These are phyloP conservation scores for Pygoscelis adeliae DNA, from an alignment of 2,113 vertebrate genomes.

Conservation along the genomic window DNA sequence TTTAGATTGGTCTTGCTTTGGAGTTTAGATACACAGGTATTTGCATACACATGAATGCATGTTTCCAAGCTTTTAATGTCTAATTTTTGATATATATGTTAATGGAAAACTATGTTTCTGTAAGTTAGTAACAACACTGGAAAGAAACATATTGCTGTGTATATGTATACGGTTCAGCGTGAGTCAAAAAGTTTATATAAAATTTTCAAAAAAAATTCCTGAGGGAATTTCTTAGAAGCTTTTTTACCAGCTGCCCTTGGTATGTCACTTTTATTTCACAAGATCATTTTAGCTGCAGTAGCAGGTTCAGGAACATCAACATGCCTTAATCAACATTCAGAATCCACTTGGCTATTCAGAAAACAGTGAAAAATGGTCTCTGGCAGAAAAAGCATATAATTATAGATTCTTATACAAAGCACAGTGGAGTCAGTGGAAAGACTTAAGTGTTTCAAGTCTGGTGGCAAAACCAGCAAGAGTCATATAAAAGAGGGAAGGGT, in stretches of 20 bases:
- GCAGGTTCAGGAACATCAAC: neutral
- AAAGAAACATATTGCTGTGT: neutral
- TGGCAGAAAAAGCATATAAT: neutral
- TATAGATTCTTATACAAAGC: neutral
- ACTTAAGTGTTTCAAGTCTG: neutral
- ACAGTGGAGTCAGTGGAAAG: neutral
- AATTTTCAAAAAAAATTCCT: neutral
- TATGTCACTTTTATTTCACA: neutral
- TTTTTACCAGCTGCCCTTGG: neutral
- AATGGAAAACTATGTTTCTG: neutral
- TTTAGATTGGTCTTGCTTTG: neutral
- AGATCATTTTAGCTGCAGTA: neutral
- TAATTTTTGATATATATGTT: neutral
- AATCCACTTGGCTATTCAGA: neutral
- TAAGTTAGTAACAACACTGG: neutral
- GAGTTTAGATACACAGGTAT: neutral
- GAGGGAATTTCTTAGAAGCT: neutral
- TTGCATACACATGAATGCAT: fast-evolving
- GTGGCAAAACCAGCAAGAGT: neutral
- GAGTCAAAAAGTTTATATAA: neutral
- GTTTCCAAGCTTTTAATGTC: neutral
- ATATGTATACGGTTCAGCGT: neutral
- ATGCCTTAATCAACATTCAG: neutral
- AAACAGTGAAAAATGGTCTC: neutral
- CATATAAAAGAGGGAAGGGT: neutral